These are phyloP conservation scores for Coptodon bakossiorum DNA, from an alignment of 2,113 vertebrate species.

Conservation along the genomic window DNA sequence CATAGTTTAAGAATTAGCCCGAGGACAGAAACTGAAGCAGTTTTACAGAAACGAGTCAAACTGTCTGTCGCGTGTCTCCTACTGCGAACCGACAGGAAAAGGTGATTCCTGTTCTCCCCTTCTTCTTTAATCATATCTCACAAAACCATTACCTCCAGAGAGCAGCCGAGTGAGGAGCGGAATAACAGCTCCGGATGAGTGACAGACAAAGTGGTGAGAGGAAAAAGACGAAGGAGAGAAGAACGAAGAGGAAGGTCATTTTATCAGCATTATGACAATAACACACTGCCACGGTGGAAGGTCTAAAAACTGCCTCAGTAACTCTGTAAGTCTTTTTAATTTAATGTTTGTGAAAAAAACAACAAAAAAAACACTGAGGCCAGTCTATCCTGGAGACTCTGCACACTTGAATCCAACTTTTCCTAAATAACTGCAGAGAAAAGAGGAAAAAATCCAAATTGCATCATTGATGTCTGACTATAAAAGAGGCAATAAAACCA, in stretches of 20 bases:
- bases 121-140: conserved; percentile 48
- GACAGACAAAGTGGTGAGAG: conserved; percentile 43
- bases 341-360: neutral
- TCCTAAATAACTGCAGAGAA: neutral
- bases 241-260: conserved; percentile 37
- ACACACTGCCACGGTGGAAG: neutral
- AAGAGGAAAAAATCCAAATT: neutral
- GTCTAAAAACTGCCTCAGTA: neutral
- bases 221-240: conserved; percentile 12
- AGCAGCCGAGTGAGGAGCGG: neutral
- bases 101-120: neutral
- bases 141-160: conserved; percentile 45
- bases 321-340: neutral
- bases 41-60: neutral
- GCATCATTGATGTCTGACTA: neutral
- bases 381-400: neutral
- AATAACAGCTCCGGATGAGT: conserved; percentile 45
- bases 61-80: neutral
- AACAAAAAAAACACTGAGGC: neutral
- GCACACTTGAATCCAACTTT: neutral
- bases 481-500: neutral
- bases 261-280: conserved; percentile 12
- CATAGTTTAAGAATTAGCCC: neutral
- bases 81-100: neutral
- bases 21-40: neutral